Percentiles rank a stretch among this genome's conserved stretches.
phyloP scores from a whole-genome alignment of 2,797 vertebrate species.

The Melanotaenia maccullochi region DNA sequence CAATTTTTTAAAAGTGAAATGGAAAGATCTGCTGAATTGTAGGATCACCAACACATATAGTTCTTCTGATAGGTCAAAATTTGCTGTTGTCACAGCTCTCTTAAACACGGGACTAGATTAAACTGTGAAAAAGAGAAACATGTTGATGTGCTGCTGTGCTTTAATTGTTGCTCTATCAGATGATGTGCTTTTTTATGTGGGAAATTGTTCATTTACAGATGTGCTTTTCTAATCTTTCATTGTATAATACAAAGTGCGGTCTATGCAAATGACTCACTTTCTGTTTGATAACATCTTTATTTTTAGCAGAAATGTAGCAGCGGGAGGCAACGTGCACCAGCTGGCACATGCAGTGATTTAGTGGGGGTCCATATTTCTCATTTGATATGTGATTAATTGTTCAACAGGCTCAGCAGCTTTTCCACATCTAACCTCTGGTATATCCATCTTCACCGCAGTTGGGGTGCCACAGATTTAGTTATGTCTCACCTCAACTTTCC shows the following conservation, averaged over 20 bases:
- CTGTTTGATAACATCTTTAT: slow-evolving; percentile 45
- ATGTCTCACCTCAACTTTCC: slow-evolving; percentile 65
- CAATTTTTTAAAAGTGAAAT: not conserved
- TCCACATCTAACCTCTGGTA: slow-evolving; percentile 47
- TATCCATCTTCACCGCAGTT: slow-evolving; percentile 72
- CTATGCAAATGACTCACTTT: slow-evolving; percentile 34
- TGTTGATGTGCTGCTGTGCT: slow-evolving; percentile 2
- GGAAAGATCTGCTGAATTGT: not conserved
- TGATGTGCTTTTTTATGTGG: not conserved
- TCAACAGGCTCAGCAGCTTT: slow-evolving; percentile 71
- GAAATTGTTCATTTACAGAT: slow-evolving; percentile 1
- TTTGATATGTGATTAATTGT: slow-evolving; percentile 79
- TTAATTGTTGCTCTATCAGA: slow-evolving; percentile 14
- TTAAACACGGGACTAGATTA: slow-evolving; percentile 11
- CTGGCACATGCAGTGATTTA: slow-evolving; percentile 40
- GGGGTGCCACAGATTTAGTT: slow-evolving; percentile 42
- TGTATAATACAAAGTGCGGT: slow-evolving; percentile 2
- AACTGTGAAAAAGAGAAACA: not conserved
- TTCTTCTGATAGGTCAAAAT: slow-evolving; percentile 24
- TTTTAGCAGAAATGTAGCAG: slow-evolving; percentile 49
- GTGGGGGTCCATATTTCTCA: slow-evolving; percentile 57
- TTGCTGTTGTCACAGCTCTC: slow-evolving; percentile 6
- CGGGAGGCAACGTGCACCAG: slow-evolving; percentile 55
- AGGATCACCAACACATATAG: not conserved
- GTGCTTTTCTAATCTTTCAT: slow-evolving; percentile 7